Evolutionary conservation across 1,140 invertebrate species (phyloP).

Genomic region (Aphaenogaster rudis): DNA sequence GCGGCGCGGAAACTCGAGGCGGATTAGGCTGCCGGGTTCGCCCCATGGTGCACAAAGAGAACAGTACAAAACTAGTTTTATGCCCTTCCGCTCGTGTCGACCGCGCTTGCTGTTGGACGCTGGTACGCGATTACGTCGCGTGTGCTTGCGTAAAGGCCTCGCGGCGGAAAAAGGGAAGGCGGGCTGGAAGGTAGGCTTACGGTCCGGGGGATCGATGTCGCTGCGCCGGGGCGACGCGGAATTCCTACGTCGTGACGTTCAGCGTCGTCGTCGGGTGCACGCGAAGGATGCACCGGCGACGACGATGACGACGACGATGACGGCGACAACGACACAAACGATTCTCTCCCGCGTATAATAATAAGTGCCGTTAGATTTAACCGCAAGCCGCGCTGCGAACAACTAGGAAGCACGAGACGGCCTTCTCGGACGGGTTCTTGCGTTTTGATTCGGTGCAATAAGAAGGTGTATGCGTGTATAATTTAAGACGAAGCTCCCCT

Average conservation of each 20-base stretch:
- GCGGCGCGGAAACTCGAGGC: constrained; percentile 53
- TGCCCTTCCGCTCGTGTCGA: constrained; percentile 61
- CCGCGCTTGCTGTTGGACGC: constrained; percentile 54
- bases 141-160: constrained; percentile 37
- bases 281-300: constrained; percentile 17
- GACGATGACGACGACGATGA: constrained; percentile 3
- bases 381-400: constrained; percentile 59
- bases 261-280: constrained; percentile 23
- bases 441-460: constrained; percentile 81
- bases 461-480: constrained; percentile 72
- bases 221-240: constrained; percentile 31
- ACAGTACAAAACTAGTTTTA: constrained; percentile 65
- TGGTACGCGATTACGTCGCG: constrained; percentile 50
- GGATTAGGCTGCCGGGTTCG: constrained; percentile 50
- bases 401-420: constrained; percentile 50
- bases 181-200: constrained; percentile 29
- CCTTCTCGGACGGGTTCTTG: constrained; percentile 60
- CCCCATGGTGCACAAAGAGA: constrained; percentile 62
- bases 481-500: constrained; percentile 77
- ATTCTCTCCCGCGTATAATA: constrained; percentile 65
- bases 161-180: constrained; percentile 30
- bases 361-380: constrained; percentile 75
- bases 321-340: constrained; percentile 18
- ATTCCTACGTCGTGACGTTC: constrained; percentile 47
- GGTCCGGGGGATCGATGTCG: constrained; percentile 58